These are phyloP conservation scores for Ctenopoma multispine DNA, from an alignment of 2,797 vertebrate genomes.

Conservation along the genomic window DNA sequence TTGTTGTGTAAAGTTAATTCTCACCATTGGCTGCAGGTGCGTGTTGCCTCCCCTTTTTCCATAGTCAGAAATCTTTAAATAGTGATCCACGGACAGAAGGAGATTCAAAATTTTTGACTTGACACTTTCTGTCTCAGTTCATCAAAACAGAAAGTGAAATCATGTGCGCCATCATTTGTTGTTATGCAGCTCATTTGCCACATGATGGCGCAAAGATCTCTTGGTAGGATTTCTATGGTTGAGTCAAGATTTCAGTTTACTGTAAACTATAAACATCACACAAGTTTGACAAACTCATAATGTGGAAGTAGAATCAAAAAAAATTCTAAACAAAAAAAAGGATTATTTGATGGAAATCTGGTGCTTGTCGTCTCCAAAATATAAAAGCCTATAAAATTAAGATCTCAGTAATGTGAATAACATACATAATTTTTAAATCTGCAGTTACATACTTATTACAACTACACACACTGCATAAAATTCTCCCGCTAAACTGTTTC, in stretches of 20 bases:
- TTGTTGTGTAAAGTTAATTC: not conserved
- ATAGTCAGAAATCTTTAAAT: conserved; percentile 4
- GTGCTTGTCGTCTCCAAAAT: no score
- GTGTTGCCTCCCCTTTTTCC: conserved; percentile 50
- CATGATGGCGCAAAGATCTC: conserved; percentile 4
- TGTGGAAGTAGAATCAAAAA: not conserved
- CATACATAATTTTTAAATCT: no score
- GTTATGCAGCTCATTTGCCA: not conserved
- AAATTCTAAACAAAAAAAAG: not conserved
- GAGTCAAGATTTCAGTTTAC: no score
- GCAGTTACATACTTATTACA: no score
- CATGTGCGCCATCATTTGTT: fast-evolving
- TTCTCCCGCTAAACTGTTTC: not conserved
- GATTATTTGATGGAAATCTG: not conserved
- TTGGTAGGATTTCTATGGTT: fast-evolving
- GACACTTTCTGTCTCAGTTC: not conserved
- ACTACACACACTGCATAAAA: no score
- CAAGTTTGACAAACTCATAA: not conserved
- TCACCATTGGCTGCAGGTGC: conserved; percentile 69
- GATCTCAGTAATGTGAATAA: no score
- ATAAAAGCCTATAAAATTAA: no score
- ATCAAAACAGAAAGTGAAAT: conserved; percentile 69
- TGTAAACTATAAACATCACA: not conserved
- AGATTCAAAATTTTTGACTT: not conserved
- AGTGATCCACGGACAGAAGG: not conserved